These are phyloP conservation scores for Anarsia innoxiella DNA, from an alignment of 2,888 invertebrate species.

Conservation along the genomic window DNA sequence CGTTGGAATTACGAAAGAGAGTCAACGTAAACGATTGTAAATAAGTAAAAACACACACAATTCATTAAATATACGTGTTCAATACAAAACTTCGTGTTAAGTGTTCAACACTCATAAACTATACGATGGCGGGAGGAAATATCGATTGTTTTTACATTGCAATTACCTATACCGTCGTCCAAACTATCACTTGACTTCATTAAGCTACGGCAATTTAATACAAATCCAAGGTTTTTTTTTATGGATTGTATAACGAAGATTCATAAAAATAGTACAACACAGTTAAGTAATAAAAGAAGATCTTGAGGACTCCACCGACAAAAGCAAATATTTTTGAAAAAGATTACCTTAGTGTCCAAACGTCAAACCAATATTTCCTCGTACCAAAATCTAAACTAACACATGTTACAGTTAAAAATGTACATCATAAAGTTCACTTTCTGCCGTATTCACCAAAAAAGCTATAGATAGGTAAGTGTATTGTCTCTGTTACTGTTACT, in stretches of 20 bases:
- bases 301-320: no score
- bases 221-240: no score
- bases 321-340: no score
- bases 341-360: no score
- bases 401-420: constrained; percentile 42
- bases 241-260: no score
- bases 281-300: no score
- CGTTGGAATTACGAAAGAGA: constrained; percentile 69
- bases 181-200: no score
- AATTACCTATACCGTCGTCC: no score
- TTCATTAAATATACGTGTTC: constrained; percentile 41
- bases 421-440: constrained; percentile 61
- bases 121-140: constrained; percentile 31
- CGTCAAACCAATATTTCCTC: constrained; percentile 3
- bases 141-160: neutral
- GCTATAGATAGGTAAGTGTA: constrained; percentile 70
- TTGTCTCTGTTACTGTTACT: constrained; percentile 70
- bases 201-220: no score
- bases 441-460: constrained; percentile 70
- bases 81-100: constrained; percentile 41
- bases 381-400: constrained; percentile 14
- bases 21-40: constrained; percentile 62
- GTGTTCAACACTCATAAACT: constrained; percentile 52
- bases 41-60: constrained; percentile 52
- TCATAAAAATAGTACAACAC: no score